Conservation (phyloP, 2,797 vertebrate species). For the Phoxinus dragarum region DNA sequence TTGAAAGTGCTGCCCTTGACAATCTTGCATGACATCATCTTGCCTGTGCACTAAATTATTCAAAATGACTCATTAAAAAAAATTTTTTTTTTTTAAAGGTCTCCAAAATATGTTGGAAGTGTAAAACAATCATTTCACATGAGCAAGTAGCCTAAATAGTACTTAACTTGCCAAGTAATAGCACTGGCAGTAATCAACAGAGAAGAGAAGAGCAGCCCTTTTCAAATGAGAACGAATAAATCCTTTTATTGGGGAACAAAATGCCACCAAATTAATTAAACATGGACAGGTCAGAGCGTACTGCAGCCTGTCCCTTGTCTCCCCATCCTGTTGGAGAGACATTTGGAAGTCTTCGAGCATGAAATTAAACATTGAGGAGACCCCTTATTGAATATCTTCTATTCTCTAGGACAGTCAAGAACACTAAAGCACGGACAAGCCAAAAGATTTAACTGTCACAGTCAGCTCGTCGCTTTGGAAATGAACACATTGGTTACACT, state of each 20-base stretch:
- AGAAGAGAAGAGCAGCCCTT: background rate
- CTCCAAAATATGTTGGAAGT: background rate
- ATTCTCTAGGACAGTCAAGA: slow-evolving; percentile 67
- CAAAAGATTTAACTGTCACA: slow-evolving; percentile 47
- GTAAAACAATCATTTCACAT: slow-evolving; percentile 16
- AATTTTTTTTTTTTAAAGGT: no score
- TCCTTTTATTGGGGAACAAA: slow-evolving; percentile 46
- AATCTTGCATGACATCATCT: slow-evolving; percentile 3
- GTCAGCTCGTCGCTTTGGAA: slow-evolving; percentile 25
- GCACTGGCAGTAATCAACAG: background rate
- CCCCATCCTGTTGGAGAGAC: slow-evolving; percentile 73
- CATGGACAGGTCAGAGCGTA: slow-evolving; percentile 49
- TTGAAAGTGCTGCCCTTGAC: slow-evolving; percentile 20
- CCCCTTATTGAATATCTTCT: slow-evolving; percentile 78
- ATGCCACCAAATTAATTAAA: slow-evolving; percentile 57
- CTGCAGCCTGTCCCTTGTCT: slow-evolving; percentile 57
- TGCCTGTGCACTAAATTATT: background rate
- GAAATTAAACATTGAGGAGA: slow-evolving; percentile 84
- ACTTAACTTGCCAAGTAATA: background rate
- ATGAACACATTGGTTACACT: slow-evolving; percentile 28
- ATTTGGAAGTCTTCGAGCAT: slow-evolving; percentile 80
- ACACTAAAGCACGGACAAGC: slow-evolving; percentile 33
- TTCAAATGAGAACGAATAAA: slow-evolving; percentile 27
- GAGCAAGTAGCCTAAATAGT: background rate
- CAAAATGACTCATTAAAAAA: background rate